Conservation (phyloP, 2,113 vertebrate species). For the Megaceryle maxima region DNA sequence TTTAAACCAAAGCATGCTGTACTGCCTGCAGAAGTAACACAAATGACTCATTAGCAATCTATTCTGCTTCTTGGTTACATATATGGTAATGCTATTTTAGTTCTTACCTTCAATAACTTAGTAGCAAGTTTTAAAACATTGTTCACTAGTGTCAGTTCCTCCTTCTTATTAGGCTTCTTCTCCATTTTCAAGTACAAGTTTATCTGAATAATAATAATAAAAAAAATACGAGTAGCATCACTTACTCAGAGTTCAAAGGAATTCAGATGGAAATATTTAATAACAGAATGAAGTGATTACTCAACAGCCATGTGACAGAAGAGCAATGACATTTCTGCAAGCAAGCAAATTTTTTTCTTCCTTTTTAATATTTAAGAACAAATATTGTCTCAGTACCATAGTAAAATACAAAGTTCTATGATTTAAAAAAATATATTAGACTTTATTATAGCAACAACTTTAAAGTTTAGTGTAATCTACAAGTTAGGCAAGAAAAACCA, state of each 20-base stretch:
- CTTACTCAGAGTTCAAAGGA: conserved; percentile 12
- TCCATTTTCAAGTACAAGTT: conserved; percentile 99
- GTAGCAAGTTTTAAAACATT: conserved; percentile 98
- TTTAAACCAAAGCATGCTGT: background rate
- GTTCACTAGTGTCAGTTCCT: conserved; percentile 97
- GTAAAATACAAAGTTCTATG: background rate
- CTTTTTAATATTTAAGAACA: background rate
- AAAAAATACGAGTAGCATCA: background rate
- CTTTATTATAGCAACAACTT: background rate
- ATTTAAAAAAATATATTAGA: background rate
- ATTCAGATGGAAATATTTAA: background rate
- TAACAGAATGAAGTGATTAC: background rate
- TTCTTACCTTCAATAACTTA: conserved; percentile 93
- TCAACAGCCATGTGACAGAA: background rate
- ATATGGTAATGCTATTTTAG: background rate
- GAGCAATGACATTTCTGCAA: background rate
- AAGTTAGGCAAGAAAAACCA: background rate
- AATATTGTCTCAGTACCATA: background rate
- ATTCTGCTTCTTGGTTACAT: background rate
- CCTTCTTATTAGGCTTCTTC: conserved; percentile 99
- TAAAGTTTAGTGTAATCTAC: background rate
- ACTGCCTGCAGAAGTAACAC: background rate
- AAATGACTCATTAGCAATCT: background rate
- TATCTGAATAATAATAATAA: conserved; percentile 81
- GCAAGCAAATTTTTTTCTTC: background rate